Base-by-base conservation (phyloP, 2,797 vertebrate genomes). In the Manis javanica region DNA sequence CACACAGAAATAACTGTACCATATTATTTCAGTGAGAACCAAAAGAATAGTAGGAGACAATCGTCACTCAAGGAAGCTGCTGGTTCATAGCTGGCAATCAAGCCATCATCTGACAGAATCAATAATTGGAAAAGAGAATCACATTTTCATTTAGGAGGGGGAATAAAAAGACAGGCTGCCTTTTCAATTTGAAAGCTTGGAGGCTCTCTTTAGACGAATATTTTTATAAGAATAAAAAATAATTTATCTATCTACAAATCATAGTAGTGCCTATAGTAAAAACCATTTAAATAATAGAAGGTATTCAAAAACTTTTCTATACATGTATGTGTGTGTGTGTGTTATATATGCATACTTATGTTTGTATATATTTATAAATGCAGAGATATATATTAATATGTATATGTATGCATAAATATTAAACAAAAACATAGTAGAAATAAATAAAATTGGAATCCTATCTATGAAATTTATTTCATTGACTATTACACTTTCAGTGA, bases 91-190 rank as follows among this genome's bases (percentile, higher is more conserved):
- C 77, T 55, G 14, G 19, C 26, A 94, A 79, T 57, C 75, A 84
- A 68, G 84, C 10, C 16, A 61, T 61, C 31, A 39, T 13, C 18
- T n/a, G 15, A 66, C 77, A 91, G 64, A 95, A 93, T 89, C 3
- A 7, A 42, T 91, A 95, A 94, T 2, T 95, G 68, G 74, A 87
- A 94, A 94, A 91, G 2, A 72, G 8, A 93, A 91, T 79, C 24
- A 75, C 29, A 87, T 75, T 93, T 96, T 61, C 37, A 83, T 87
- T 69, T 86, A 95, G 87, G 19, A 89, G 46, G 11, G 46, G 10
- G 46, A 11, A 34, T 49, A 46, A 72, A 85, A 92, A 84, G 19
- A 63, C 29, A 95, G 16, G 3, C 39, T 75, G 29, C 11, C 0
- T 91, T 18, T 84, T 87, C 21, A 81, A 51, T 91, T 53, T 75